A percentile compares a stretch with the other conserved stretches of the same genome.
These are phyloP conservation scores for Eledona agricola DNA, from an alignment of 2,888 invertebrate species.

Conservation along the genomic window DNA sequence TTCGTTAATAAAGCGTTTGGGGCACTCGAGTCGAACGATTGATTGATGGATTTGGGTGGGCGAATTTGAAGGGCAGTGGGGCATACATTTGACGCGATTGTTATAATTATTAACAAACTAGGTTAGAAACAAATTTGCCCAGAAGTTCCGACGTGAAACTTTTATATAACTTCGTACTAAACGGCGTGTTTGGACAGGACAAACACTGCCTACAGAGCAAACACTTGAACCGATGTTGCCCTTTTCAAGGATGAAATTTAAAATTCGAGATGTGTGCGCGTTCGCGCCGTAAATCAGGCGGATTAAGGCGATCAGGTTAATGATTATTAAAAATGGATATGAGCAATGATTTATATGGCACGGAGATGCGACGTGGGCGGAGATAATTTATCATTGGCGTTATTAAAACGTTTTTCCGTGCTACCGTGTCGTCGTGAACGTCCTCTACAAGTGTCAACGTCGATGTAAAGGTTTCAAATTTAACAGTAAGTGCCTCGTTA, in stretches of 20 bases:
- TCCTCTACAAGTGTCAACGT: slow-evolving; percentile 19
- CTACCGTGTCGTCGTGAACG: slow-evolving; percentile 5
- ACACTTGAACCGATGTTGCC: slow-evolving; percentile 27
- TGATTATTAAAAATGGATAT: slow-evolving; percentile 9
- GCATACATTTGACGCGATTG: too few relatives aligned
- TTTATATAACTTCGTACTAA: slow-evolving; percentile 34
- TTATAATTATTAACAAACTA: slow-evolving; percentile 17
- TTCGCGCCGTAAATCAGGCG: not conserved
- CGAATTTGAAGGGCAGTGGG: too few relatives aligned
- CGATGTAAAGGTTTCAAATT: slow-evolving; percentile 25
- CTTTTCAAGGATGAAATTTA: slow-evolving; percentile 19
- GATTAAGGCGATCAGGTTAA: not conserved
- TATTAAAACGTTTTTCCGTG: slow-evolving; percentile 24
- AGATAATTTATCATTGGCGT: slow-evolving; percentile 31
- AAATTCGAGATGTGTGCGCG: slow-evolving; percentile 14
- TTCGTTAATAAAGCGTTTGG: too few relatives aligned
- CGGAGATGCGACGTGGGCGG: slow-evolving; percentile 15
- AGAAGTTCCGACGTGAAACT: slow-evolving; percentile 30
- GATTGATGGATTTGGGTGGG: too few relatives aligned
- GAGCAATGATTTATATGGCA: slow-evolving; percentile 18
- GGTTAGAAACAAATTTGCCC: slow-evolving; percentile 27
- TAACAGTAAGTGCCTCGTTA: slow-evolving; percentile 12
- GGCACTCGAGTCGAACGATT: too few relatives aligned
- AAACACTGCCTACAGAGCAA: slow-evolving; percentile 31
- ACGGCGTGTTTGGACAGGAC: slow-evolving; percentile 31